A percentile compares a stretch with the other conserved stretches of the same genome.
Conservation (phyloP, 2,888 invertebrate species). For the Hypomecis punctinalis region DNA sequence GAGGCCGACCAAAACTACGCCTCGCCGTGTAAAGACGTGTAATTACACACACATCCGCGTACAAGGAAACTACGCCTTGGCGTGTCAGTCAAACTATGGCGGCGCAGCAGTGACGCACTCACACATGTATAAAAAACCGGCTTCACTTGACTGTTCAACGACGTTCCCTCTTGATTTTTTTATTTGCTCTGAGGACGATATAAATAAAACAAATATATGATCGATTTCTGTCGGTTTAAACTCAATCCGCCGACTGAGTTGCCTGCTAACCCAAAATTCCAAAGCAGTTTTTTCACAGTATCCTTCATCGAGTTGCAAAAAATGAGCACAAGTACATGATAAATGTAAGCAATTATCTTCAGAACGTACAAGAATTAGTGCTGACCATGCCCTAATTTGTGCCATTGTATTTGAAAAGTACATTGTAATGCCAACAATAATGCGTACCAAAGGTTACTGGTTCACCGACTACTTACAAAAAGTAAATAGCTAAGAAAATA, state of each 20-base stretch:
- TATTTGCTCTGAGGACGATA: no score
- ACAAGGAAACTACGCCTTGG: no score
- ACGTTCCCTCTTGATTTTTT: no score
- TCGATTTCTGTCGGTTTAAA: neutral
- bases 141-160: no score
- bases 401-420: conserved; percentile 35
- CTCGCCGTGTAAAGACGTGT: no score
- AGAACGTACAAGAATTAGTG: conserved; percentile 25
- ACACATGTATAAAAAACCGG: no score
- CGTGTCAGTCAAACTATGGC: no score
- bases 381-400: conserved; percentile 43
- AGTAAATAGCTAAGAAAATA: neutral
- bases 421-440: conserved; percentile 47
- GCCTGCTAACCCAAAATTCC: neutral
- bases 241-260: neutral
- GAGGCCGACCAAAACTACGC: no score
- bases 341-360: conserved; percentile 10
- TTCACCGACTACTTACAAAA: conserved; percentile 27
- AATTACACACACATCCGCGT: no score
- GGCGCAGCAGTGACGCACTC: no score
- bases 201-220: no score
- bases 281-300: neutral
- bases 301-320: conserved; percentile 34
- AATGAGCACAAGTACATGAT: conserved; percentile 43
- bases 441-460: conserved; percentile 53